phyloP scores from a whole-genome alignment of 1,140 invertebrate species.

The Drosophila carrolli region DNA sequence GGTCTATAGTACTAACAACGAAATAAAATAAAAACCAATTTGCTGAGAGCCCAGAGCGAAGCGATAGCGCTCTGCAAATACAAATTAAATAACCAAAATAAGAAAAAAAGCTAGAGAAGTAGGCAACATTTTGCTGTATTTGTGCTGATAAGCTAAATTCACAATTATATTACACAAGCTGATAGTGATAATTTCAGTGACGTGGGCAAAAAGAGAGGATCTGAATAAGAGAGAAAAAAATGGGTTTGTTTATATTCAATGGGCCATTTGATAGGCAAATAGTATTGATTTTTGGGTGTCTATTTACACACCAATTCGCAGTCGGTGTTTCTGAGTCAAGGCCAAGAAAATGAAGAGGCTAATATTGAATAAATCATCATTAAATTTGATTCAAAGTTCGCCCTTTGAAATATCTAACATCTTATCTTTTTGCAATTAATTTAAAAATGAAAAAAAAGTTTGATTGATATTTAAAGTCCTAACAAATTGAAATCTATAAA shows the following conservation, averaged over 20 bases:
- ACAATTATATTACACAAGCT: slow-evolving; percentile 62
- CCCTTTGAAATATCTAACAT: slow-evolving; percentile 17
- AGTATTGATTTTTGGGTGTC: slow-evolving; percentile 46
- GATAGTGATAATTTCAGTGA: slow-evolving; percentile 57
- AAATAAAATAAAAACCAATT: slow-evolving; percentile 51
- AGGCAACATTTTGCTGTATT: slow-evolving; percentile 33
- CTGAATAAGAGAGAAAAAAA: slow-evolving; percentile 14
- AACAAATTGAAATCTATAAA: slow-evolving; percentile 25
- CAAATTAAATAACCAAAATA: slow-evolving; percentile 61
- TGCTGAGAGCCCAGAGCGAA: slow-evolving; percentile 41
- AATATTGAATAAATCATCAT: slow-evolving; percentile 43
- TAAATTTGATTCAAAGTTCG: not conserved
- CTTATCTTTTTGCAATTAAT: slow-evolving; percentile 42
- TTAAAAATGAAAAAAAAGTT: slow-evolving; percentile 5
- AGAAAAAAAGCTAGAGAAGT: slow-evolving; percentile 29
- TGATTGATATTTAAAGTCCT: slow-evolving; percentile 25
- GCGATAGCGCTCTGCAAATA: slow-evolving; percentile 62
- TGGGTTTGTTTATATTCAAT: slow-evolving; percentile 24
- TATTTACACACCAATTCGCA: slow-evolving; percentile 47
- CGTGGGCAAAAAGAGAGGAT: slow-evolving; percentile 29
- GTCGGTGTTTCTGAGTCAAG: slow-evolving; percentile 35
- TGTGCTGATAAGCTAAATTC: slow-evolving; percentile 69
- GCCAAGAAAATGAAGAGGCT: slow-evolving; percentile 15
- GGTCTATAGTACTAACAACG: slow-evolving; percentile 57
- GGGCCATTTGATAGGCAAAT: slow-evolving; percentile 57